phyloP scores from a whole-genome alignment of 2,113 vertebrate genomes.

The Scortum barcoo region DNA sequence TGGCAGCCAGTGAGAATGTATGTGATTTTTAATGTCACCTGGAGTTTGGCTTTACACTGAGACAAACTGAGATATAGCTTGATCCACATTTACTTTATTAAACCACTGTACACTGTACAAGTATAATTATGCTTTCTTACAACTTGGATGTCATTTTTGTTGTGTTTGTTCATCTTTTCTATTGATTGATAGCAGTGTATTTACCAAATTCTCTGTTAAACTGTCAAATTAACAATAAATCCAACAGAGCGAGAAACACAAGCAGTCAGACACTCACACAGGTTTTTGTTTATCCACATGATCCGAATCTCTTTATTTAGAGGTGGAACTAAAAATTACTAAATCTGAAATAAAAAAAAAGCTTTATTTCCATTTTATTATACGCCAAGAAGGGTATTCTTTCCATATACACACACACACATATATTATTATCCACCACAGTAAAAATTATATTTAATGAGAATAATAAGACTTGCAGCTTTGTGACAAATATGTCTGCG shows the following conservation, averaged over 20 bases:
- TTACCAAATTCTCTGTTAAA: neutral
- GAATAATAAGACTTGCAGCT: neutral
- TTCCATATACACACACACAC: neutral
- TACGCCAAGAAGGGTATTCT: neutral
- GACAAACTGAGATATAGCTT: neutral
- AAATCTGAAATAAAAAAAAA: too few species aligned
- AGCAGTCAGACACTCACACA: neutral
- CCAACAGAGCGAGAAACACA: neutral
- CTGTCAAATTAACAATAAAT: neutral
- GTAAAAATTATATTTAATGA: neutral
- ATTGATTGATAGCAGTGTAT: neutral
- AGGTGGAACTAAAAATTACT: too few species aligned
- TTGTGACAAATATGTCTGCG: neutral
- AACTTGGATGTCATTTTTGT: neutral
- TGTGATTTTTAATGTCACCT: conserved; percentile 1
- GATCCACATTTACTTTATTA: neutral
- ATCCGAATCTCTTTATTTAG: neutral
- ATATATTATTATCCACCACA: neutral
- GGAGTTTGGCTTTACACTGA: neutral
- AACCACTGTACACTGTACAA: neutral
- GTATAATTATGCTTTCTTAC: neutral
- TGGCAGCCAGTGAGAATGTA: conserved; percentile 23
- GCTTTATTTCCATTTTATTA: neutral
- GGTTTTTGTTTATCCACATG: neutral
- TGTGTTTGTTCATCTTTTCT: neutral